Conservation (phyloP, 2,113 vertebrate species). For the Manacus vitellinus region DNA sequence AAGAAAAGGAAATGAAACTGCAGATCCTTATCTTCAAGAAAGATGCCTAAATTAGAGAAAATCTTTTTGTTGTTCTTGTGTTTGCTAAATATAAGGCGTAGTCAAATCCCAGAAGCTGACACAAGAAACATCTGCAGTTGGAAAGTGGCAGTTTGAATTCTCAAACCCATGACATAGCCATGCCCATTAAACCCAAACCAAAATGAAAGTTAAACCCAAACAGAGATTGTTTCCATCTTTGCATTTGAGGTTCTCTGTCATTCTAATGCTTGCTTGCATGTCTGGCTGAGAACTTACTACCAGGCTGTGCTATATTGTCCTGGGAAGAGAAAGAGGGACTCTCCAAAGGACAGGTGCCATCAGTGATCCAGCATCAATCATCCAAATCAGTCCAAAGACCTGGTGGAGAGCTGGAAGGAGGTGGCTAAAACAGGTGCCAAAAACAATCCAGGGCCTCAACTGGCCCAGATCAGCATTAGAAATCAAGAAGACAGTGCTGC, state of each 20-base stretch:
- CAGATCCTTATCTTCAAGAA: background rate
- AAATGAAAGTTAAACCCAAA: background rate
- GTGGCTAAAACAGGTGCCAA: background rate
- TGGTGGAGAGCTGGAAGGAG: background rate
- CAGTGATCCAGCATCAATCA: background rate
- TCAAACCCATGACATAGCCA: background rate
- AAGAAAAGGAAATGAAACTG: conserved; percentile 28
- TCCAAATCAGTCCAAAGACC: background rate
- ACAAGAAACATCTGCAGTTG: background rate
- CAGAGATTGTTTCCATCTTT: background rate
- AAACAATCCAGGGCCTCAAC: background rate
- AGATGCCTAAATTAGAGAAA: conserved; percentile 11
- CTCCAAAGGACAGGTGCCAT: background rate
- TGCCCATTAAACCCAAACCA: background rate
- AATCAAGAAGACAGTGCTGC: background rate
- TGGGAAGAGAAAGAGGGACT: background rate
- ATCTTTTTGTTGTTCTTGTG: conserved; percentile 22
- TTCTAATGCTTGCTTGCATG: background rate
- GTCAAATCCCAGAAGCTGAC: background rate
- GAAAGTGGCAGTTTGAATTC: background rate
- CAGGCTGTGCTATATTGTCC: background rate
- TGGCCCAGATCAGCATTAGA: background rate
- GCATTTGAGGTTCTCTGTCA: background rate
- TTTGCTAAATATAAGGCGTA: background rate
- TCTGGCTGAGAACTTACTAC: background rate